These are phyloP conservation scores for Catocala sponsa DNA, from an alignment of 2,888 invertebrate genomes.

Conservation along the genomic window DNA sequence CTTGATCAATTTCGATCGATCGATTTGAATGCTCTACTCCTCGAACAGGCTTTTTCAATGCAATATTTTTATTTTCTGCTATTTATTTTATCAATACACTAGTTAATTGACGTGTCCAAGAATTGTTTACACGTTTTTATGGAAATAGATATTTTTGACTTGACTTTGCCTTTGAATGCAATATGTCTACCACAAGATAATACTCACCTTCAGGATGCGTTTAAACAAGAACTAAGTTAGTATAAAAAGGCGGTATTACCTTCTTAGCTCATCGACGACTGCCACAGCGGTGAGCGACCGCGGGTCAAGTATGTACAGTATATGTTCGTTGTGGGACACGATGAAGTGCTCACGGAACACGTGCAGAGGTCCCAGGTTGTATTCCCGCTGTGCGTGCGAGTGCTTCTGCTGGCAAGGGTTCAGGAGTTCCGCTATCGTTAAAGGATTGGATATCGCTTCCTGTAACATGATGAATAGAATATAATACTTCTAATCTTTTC, in stretches of 20 bases:
- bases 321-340: conserved; percentile 91
- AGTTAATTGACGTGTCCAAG: too few species aligned
- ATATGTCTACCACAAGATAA: too few species aligned
- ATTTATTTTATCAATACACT: too few species aligned
- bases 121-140: too few species aligned
- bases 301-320: conserved; percentile 93
- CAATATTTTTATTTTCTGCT: too few species aligned
- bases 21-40: too few species aligned
- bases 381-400: conserved; percentile 67
- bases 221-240: too few species aligned
- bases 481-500: not conserved
- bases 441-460: conserved; percentile 84
- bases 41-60: too few species aligned
- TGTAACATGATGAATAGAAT: conserved; percentile 36
- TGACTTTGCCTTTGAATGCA: too few species aligned
- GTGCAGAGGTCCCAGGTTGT: conserved; percentile 80
- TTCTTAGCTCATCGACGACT: conserved; percentile 89
- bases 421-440: conserved; percentile 90
- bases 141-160: too few species aligned
- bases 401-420: conserved; percentile 87
- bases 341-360: conserved; percentile 92
- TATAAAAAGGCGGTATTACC: conserved; percentile 63
- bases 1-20: too few species aligned
- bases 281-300: conserved; percentile 90
- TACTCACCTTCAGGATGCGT: too few species aligned